Percentiles rank a stretch among this genome's conserved stretches.
Conservation (phyloP, 2,113 vertebrate species). For the Scalopus aquaticus region DNA sequence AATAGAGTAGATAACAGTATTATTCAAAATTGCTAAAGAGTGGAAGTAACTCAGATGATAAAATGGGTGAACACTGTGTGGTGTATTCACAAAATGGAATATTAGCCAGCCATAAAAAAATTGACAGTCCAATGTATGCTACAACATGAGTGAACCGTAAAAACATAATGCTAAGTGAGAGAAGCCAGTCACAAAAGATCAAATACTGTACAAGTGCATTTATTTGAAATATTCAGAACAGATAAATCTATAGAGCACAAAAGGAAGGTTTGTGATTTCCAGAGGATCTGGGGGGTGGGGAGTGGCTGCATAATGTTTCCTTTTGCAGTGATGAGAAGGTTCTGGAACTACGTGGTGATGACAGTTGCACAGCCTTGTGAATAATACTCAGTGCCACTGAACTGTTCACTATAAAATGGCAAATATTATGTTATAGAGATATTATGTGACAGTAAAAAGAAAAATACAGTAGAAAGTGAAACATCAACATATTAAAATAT, state of each 20-base stretch:
- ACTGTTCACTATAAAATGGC: not conserved
- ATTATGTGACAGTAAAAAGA: not conserved
- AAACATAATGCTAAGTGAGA: not conserved
- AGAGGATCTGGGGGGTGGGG: not conserved
- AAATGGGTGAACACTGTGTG: not conserved
- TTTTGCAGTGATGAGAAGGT: not conserved
- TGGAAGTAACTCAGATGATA: not conserved
- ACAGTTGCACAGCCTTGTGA: not conserved
- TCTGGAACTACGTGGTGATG: not conserved
- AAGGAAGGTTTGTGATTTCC: not conserved
- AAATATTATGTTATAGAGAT: not conserved
- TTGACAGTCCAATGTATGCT: not conserved
- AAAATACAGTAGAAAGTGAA: constrained; percentile 10
- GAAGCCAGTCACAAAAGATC: not conserved
- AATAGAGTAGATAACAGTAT: not conserved
- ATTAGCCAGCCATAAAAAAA: not conserved
- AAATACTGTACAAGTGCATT: not conserved
- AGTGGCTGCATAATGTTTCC: not conserved
- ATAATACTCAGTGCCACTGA: not conserved
- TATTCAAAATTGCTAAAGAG: not conserved
- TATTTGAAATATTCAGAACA: not conserved
- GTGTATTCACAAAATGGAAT: not conserved
- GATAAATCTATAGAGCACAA: not conserved
- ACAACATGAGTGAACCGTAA: not conserved
- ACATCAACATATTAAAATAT: not conserved